phyloP scores from a whole-genome alignment of 2,797 vertebrate genomes.

The Siniperca undulata region DNA sequence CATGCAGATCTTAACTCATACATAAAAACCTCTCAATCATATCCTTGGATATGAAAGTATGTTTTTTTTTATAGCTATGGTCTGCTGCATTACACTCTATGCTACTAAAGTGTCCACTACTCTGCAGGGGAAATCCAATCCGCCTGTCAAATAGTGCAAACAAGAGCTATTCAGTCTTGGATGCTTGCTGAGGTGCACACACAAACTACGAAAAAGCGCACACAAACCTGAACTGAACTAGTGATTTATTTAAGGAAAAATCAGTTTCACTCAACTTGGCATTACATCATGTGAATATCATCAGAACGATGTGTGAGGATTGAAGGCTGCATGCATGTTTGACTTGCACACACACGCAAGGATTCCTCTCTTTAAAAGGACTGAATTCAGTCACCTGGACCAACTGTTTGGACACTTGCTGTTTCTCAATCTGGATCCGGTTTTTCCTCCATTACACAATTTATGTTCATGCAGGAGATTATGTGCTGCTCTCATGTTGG shows the following conservation, averaged over 20 bases:
- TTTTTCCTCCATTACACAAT: conserved; percentile 62
- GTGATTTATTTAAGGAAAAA: conserved; percentile 45
- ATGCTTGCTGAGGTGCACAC: conserved; percentile 3
- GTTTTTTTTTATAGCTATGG: conserved; percentile 10
- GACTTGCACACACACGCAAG: conserved; percentile 28
- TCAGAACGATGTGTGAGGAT: conserved; percentile 47
- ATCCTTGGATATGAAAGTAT: conserved; percentile 42
- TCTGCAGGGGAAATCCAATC: conserved; percentile 40
- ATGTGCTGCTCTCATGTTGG: conserved; percentile 69
- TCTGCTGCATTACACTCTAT: conserved; percentile 27
- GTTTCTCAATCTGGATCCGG: conserved; percentile 54
- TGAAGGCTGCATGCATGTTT: conserved; percentile 21
- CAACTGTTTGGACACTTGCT: conserved; percentile 45
- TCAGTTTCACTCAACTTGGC: conserved; percentile 23
- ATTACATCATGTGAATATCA: conserved; percentile 48
- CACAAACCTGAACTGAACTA: conserved; percentile 20
- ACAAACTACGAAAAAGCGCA: conserved; percentile 1
- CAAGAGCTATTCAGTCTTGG: conserved; percentile 32
- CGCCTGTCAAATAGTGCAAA: conserved; percentile 43
- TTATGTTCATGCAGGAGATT: conserved; percentile 71
- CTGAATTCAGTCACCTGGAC: conserved; percentile 43
- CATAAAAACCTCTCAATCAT: conserved; percentile 45
- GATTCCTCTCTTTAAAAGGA: conserved; percentile 25
- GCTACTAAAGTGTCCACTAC: conserved; percentile 20
- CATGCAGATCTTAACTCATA: conserved; percentile 36